phyloP scores from a whole-genome alignment of 2,888 invertebrate species.

The Sarcophaga variegata region DNA sequence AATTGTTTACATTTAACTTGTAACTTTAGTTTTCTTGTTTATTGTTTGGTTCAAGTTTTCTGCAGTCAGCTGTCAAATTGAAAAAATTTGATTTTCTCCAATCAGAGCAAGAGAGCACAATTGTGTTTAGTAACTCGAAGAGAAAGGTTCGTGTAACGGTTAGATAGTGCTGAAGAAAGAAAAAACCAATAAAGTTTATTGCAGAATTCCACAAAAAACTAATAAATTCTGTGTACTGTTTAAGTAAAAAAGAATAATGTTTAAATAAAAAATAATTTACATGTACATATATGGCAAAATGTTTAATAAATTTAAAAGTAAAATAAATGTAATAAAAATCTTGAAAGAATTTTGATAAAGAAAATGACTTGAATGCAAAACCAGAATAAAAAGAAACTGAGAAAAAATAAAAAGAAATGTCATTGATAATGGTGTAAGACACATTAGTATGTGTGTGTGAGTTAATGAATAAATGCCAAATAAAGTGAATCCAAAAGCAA shows the following conservation, averaged over 20 bases:
- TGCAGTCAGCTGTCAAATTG: conserved; percentile 28
- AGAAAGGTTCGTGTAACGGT: conserved; percentile 58
- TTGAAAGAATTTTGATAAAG: conserved; percentile 11
- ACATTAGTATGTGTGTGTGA: conserved; percentile 17
- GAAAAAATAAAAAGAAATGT: conserved; percentile 21
- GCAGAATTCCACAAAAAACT: conserved; percentile 30
- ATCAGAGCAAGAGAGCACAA: conserved; percentile 44
- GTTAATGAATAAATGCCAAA: conserved; percentile 23
- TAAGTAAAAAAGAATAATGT: conserved; percentile 7
- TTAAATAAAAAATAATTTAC: conserved; percentile 7
- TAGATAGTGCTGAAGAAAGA: conserved; percentile 29
- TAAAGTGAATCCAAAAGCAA: conserved; percentile 55
- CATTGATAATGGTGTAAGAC: conserved; percentile 36
- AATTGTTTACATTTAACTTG: not conserved
- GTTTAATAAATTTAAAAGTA: conserved; percentile 8
- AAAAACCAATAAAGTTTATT: conserved; percentile 26
- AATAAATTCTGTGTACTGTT: conserved; percentile 20
- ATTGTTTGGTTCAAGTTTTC: not conserved
- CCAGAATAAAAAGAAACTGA: not conserved
- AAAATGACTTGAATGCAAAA: conserved; percentile 56
- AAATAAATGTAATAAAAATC: conserved; percentile 12
- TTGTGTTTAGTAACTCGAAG: conserved; percentile 58
- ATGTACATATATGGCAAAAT: not conserved
- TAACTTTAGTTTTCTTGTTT: not conserved
- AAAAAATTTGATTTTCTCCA: not conserved